Percentiles rank a stretch among this genome's conserved stretches.
These are phyloP conservation scores for Lepidothrix coronata DNA, from an alignment of 2,113 vertebrate genomes.

Conservation along the genomic window DNA sequence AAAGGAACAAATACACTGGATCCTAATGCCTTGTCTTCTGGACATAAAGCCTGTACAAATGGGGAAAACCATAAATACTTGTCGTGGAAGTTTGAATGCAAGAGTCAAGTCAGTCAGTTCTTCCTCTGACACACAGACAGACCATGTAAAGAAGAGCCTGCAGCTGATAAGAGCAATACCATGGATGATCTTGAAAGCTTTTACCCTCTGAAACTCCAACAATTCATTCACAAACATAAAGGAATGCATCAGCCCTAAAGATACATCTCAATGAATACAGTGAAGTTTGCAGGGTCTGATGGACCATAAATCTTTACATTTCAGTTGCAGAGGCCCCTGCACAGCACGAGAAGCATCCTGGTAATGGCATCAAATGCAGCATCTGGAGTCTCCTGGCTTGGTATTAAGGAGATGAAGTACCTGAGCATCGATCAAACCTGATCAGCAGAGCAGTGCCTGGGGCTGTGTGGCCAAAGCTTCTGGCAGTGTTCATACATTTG, in stretches of 20 bases:
- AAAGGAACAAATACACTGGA: background rate
- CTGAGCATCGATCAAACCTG: background rate
- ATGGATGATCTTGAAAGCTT: background rate
- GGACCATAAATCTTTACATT: accelerated
- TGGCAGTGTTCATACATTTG: background rate
- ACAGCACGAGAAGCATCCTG: accelerated
- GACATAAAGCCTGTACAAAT: background rate
- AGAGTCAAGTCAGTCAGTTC: background rate
- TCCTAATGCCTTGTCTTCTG: background rate
- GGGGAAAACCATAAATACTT: background rate
- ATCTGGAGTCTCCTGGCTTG: background rate
- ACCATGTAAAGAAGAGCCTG: background rate
- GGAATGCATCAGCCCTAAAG: background rate
- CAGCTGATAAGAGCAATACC: background rate
- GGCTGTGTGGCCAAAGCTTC: background rate
- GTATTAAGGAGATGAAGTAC: background rate
- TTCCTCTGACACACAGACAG: background rate
- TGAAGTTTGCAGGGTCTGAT: background rate
- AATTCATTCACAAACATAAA: background rate
- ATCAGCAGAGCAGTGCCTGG: background rate
- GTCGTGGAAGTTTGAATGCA: background rate
- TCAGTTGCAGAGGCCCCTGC: background rate
- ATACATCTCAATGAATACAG: background rate
- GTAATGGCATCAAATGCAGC: background rate
- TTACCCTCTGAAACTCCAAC: background rate